Evolutionary conservation across 2,797 vertebrate genomes (phyloP), one percentile per base, ranked within the genome.

Genomic region (Siniperca obscura): DNA sequence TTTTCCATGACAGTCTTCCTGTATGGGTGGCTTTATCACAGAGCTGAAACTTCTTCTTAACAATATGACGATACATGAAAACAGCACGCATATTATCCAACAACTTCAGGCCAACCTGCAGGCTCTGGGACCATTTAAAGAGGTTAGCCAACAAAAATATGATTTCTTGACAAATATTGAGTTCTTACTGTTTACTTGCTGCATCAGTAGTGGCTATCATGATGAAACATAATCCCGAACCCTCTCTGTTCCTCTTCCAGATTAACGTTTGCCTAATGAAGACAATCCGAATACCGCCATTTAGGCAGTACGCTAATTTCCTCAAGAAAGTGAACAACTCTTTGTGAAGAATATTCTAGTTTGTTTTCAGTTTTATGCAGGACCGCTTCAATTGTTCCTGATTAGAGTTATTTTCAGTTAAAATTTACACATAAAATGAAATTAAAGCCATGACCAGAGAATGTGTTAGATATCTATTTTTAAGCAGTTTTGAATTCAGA

Each of bases 111-210:
- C 0, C 1, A 83, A 77, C 38, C 53, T 93, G 11, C 0, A 1
- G 0, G 0, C 0, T 12, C 57, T 87, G 52, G 2, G 0, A 30
- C 0, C 0, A 22, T 0, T 2, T 5, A 0, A 0, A 34, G 0
- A 21, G 13, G 91, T 90, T 2, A 74, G 81, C 10, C 10, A 52
- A 52, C 13, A 14, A n/a, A 67, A 60, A 55, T 7, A 57, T 17
- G 12, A 53, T 38, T 34, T 62, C 12, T 22, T 34, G 16, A 64
- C 22, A 34, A 7, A 69, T 7, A 22, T 40, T 9, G 13, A 27
- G 5, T 53, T 60, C 34, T 71, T 34, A 22, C 38, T 55, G 21
- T 76, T 21, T 8, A 27, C 16, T 30, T 64, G 42, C 5, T 60
- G 3, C 25, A 38, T 56, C n/a, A 57, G n/a, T 7, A 7, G 9